Base-by-base conservation (phyloP, 2,888 invertebrate species). In the Drosophila neotestacea region DNA sequence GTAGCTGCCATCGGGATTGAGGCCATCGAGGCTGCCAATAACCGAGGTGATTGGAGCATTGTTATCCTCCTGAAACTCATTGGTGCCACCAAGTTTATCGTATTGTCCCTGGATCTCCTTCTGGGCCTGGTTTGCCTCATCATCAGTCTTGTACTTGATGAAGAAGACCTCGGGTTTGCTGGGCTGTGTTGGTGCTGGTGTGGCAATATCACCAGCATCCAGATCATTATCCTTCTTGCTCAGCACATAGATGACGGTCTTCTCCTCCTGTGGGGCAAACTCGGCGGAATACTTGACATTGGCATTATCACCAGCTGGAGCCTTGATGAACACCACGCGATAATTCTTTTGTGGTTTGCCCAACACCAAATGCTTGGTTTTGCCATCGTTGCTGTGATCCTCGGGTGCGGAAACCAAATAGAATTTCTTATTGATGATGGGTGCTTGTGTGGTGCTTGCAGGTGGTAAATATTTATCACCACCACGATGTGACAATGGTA, bases 121-220 rank as follows among this genome's bases (percentile, higher is more conserved):
- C 68, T 92, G 92, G 1, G 92, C 92, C 73, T 91, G 91, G 41
- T 84, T 73, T 6, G 92, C 92, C 88, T 92, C 92, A 44, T 92
- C 91, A 10, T 91, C 89, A 42, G 92, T 92, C 76, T 91, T 92
- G 84, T 93, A 93, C 68, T 92, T 92, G 73, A 93, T 91, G 77
- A 93, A 93, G 92, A 92, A 93, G 3, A 93, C 92, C 74, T 93
- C 92, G 2, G 92, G 92, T 67, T 93, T 92, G 81, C 91, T 91
- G 70, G 92, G 90, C 68, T 90, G 86, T 3, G 91, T 88, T 41
- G 92, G 92, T 2, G 91, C 89, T 4, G 92, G 92, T 4, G 91
- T 91, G 22, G 89, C 91, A 80, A 92, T 90, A 27, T 90, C 89
- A 5, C 77, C 77, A 27, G 91, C 90, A 70, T 92, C 79, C 72